Percentiles rank a stretch among this genome's conserved stretches.
Evolutionary conservation across 2,797 vertebrate species (phyloP).

Genomic region (Karalla daura): DNA sequence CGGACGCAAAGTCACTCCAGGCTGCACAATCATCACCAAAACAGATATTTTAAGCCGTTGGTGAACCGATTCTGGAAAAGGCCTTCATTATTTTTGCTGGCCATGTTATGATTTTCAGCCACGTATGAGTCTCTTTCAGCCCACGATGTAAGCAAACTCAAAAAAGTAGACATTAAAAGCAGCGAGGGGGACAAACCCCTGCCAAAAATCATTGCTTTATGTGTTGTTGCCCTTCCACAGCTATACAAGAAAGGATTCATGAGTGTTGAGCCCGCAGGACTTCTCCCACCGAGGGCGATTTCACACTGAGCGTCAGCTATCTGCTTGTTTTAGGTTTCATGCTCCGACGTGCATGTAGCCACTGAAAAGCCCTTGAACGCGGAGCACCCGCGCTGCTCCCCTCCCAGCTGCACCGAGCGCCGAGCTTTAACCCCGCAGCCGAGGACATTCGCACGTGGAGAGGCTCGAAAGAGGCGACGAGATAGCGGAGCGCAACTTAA

Average conservation of each 20-base stretch:
- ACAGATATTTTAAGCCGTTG: conserved; percentile 23
- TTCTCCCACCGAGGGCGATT: conserved; percentile 21
- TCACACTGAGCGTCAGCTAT: conserved; percentile 29
- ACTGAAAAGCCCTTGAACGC: conserved; percentile 18
- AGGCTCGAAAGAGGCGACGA: neutral
- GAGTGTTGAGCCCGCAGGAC: conserved; percentile 24
- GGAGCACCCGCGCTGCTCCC: conserved; percentile 2
- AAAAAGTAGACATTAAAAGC: conserved; percentile 16
- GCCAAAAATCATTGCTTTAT: conserved; percentile 15
- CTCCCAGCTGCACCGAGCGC: conserved; percentile 16
- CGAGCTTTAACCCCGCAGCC: conserved; percentile 13
- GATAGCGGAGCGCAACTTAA: neutral
- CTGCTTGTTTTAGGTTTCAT: conserved; percentile 56
- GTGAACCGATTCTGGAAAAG: conserved; percentile 28
- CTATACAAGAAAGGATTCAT: neutral
- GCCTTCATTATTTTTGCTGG: conserved; percentile 34
- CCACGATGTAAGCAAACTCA: neutral
- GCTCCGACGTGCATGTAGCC: conserved; percentile 47
- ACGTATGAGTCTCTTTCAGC: neutral
- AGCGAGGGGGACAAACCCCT: neutral
- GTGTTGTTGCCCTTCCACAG: conserved; percentile 3
- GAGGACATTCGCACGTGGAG: conserved; percentile 30
- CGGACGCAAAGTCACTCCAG: conserved; percentile 11
- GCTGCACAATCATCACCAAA: conserved; percentile 32
- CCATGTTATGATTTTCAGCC: conserved; percentile 7